Evolutionary conservation across 1,140 invertebrate species (phyloP).

Genomic region (Drosophila pallidifrons): DNA sequence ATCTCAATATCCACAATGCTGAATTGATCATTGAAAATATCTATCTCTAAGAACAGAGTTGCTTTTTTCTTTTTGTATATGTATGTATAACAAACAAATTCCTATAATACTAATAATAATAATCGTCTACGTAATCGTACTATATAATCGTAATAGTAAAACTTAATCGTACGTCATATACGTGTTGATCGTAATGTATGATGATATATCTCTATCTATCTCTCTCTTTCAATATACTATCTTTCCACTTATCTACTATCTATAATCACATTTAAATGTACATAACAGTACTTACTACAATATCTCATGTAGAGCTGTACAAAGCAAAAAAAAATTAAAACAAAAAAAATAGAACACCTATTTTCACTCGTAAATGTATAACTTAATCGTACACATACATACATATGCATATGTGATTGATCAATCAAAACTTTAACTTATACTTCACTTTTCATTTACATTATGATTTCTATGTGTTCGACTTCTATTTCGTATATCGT

Average conservation of each 20-base stretch:
- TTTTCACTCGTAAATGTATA: conserved; percentile 2
- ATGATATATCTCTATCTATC: conserved; percentile 18
- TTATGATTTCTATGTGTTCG: conserved; percentile 1
- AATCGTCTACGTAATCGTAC: conserved; percentile 1
- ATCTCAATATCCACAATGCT: conserved; percentile 67
- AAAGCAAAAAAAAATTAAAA: too few species aligned
- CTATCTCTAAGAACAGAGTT: conserved; percentile 69
- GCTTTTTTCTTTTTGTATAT: conserved; percentile 81
- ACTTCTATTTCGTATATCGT: neutral
- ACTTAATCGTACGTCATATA: conserved; percentile 8
- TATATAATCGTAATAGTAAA: conserved; percentile 8
- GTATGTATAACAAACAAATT: conserved; percentile 63
- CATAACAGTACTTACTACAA: conserved; percentile 7
- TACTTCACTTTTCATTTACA: conserved; percentile 1
- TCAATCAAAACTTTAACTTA: conserved; percentile 3
- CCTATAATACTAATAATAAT: conserved; percentile 3
- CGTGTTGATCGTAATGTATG: conserved; percentile 21
- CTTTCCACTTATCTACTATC: conserved; percentile 20
- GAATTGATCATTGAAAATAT: conserved; percentile 76
- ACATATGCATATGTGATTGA: conserved; percentile 7
- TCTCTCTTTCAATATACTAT: conserved; percentile 12
- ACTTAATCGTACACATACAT: conserved; percentile 13
- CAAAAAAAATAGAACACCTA: conserved; percentile 3
- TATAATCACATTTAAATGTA: conserved; percentile 16
- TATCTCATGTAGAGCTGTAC: conserved; percentile 11